phyloP scores from a whole-genome alignment of 2,797 vertebrate genomes.

The Podarcis siculus region DNA sequence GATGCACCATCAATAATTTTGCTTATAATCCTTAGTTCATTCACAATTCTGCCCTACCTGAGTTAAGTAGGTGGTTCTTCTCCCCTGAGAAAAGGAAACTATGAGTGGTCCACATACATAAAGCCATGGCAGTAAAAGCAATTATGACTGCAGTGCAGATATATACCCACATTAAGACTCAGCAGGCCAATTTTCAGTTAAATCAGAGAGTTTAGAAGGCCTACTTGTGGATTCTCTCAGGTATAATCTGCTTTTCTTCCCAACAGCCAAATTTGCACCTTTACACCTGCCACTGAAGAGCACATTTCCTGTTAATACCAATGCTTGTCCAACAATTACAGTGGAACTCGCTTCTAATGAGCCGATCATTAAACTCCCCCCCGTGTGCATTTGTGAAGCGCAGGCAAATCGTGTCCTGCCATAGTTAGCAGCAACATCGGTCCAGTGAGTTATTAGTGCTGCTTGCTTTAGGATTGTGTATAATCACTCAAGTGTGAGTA shows the following conservation, averaged over 20 bases:
- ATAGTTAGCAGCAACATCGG: conserved; percentile 45
- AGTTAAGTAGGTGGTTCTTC: neutral
- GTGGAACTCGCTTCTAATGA: conserved; percentile 9
- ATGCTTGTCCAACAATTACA: conserved; percentile 18
- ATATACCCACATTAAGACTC: neutral
- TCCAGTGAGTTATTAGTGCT: conserved; percentile 49
- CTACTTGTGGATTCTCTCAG: neutral
- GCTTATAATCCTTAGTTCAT: neutral
- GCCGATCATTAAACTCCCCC: conserved; percentile 44
- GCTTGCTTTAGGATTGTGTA: neutral
- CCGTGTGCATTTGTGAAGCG: conserved; percentile 15
- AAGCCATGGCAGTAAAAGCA: no score
- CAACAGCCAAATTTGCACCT: neutral
- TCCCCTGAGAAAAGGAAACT: neutral
- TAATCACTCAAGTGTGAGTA: conserved; percentile 23
- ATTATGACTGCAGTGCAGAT: neutral
- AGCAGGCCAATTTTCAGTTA: neutral
- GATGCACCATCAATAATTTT: neutral
- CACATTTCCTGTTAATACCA: neutral
- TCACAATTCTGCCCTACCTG: neutral
- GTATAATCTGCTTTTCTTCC: neutral
- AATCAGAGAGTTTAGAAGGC: neutral
- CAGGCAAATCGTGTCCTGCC: conserved; percentile 21
- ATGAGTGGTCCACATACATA: neutral
- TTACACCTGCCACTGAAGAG: neutral